Evolutionary conservation across 2,888 invertebrate species (phyloP), one percentile per base, ranked within the genome.

Genomic region (Eupithecia dodoneata): DNA sequence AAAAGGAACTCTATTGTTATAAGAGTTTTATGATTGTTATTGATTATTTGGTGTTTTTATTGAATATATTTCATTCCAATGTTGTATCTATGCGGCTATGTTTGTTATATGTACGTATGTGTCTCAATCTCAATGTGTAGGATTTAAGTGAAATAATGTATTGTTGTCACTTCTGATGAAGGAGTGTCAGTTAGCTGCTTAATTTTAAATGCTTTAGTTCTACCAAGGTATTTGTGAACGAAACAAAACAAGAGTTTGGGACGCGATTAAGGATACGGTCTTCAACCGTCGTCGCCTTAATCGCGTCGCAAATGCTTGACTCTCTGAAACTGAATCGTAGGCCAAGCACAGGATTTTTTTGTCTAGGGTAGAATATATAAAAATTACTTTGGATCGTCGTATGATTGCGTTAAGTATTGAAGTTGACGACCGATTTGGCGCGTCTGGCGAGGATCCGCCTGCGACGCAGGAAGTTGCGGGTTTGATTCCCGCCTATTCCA

Each of bases 101-200:
- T 49, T 63, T 74, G 63, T 75, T 18, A n/a, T n/a, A 5, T 47
- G 30, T 47, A 49, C n/a, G 45, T 42, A 42, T 42, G 41, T 12
- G 63, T 63, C 44, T 66, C 13, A 15, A 45, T 73, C 75, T 66
- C 65, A 42, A 18, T 77, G 74, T 78, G 52, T 71, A 78, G 73
- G 49, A 30, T 42, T 18, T 45, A 59, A 67, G 71, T 45, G 71
- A 76, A 73, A 55, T 4, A 49, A 49, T 7, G 47, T 73, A 73
- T 67, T 71, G 45, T 44, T 49, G 75, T 75, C 70, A 65, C 72
- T 44, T 55, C 10, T 9, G 59, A 30, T 52, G 72, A 70, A 75
- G 72, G 65, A 75, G 52, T 52, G 72, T 71, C 59, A 47, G 9
- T 47, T 41, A 65, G 18, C 30, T 71, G 75, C 63, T 63, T 63